Evolutionary conservation across 2,797 vertebrate genomes (phyloP).

Genomic region (Sarcophilus harrisii): DNA sequence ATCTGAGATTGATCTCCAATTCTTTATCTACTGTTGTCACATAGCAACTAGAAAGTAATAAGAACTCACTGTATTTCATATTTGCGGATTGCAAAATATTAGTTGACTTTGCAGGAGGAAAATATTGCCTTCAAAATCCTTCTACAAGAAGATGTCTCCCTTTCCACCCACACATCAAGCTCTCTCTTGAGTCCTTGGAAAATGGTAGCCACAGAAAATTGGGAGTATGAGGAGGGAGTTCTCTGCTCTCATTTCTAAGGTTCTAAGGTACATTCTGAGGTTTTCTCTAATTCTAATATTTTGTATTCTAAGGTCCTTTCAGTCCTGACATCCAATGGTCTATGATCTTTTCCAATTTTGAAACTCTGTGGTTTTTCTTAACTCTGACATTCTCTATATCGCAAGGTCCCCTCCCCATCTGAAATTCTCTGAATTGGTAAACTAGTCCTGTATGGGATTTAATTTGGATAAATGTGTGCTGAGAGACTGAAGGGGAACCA

Average conservation of each 20-base stretch:
- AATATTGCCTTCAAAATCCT: neutral
- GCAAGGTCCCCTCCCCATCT: neutral
- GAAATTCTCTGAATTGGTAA: neutral
- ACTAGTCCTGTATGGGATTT: neutral
- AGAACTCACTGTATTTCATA: neutral
- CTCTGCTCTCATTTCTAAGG: neutral
- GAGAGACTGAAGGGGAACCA: neutral
- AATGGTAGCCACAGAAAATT: neutral
- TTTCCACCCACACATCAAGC: neutral
- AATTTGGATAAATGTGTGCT: neutral
- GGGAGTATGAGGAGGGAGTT: neutral
- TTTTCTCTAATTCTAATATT: neutral
- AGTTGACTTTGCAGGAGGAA: neutral
- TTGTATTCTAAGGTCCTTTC: too few species aligned
- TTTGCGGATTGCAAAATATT: neutral
- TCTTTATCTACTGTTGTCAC: neutral
- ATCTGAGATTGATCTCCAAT: neutral
- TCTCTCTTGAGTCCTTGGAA: neutral
- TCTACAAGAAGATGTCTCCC: neutral
- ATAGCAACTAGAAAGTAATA: neutral
- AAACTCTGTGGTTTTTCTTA: neutral
- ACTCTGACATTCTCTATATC: neutral
- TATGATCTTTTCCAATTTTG: neutral
- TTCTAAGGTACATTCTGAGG: neutral
- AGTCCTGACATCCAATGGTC: too few species aligned